These are phyloP conservation scores for Autographa gamma DNA, from an alignment of 2,888 invertebrate species.

Conservation along the genomic window DNA sequence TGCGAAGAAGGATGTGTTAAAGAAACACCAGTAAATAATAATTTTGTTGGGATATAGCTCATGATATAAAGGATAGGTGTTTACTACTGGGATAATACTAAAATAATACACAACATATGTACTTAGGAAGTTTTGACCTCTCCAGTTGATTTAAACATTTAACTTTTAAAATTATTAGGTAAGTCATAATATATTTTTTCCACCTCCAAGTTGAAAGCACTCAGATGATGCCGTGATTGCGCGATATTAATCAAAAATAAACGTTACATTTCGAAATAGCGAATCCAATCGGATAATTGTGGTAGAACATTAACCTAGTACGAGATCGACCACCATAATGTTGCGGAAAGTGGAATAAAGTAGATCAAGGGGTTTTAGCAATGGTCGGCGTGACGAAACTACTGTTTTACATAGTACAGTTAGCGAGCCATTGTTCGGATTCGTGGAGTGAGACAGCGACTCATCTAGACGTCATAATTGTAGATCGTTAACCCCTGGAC, in stretches of 20 bases:
- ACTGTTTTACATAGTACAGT: conserved; percentile 64
- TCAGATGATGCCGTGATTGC: conserved; percentile 57
- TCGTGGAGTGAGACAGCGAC: conserved; percentile 66
- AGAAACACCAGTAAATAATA: conserved; percentile 30
- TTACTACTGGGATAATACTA: not conserved
- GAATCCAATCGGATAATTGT: conserved; percentile 65
- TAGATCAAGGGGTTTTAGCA: conserved; percentile 65
- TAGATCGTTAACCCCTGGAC: conserved; percentile 72
- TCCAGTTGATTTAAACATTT: not conserved
- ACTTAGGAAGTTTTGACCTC: not conserved
- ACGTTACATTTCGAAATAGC: conserved; percentile 63
- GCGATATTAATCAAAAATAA: conserved; percentile 57
- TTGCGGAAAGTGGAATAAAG: conserved; percentile 58
- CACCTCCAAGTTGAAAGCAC: conserved; percentile 31
- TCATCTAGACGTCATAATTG: conserved; percentile 66
- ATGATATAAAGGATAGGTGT: not conserved
- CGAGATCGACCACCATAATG: conserved; percentile 56
- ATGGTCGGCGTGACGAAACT: conserved; percentile 68
- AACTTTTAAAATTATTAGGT: not conserved
- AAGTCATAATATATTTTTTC: conserved; percentile 1
- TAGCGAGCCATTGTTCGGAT: conserved; percentile 71
- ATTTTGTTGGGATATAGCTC: conserved; percentile 8
- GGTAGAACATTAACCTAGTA: conserved; percentile 67
- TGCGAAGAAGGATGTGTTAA: conserved; percentile 21
- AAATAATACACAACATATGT: not conserved